Evolutionary conservation across 2,797 vertebrate genomes (phyloP).

Genomic region (Leucoraja ocellata): DNA sequence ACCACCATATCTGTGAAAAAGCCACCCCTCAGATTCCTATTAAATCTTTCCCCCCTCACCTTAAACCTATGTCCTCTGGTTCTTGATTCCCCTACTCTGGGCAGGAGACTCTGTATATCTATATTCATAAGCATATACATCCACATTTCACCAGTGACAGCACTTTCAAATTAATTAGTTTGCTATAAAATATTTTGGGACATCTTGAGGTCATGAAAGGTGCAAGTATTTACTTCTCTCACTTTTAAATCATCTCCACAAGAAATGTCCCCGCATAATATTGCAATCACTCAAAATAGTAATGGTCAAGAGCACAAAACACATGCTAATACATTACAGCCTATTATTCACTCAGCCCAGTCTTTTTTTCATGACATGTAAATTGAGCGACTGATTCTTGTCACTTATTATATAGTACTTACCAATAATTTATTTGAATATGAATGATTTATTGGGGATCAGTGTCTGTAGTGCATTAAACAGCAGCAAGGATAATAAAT

Average conservation of each 20-base stretch:
- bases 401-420: background rate
- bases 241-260: background rate
- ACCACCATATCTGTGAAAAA: too few relatives aligned
- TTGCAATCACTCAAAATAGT: background rate
- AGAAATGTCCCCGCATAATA: background rate
- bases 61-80: too few relatives aligned
- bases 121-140: background rate
- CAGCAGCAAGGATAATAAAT: too few relatives aligned
- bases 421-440: background rate
- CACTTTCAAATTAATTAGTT: background rate
- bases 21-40: too few relatives aligned
- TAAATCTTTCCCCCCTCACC: too few relatives aligned
- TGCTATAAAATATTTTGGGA: background rate
- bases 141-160: background rate
- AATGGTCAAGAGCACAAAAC: too few relatives aligned
- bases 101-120: background rate
- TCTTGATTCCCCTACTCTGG: too few relatives aligned
- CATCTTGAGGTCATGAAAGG: background rate
- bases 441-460: background rate
- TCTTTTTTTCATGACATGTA: background rate
- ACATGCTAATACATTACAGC: background rate
- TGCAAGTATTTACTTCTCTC: background rate
- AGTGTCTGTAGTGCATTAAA: background rate
- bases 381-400: background rate
- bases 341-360: background rate